phyloP scores from a whole-genome alignment of 2,888 invertebrate species.

The Drosophila aldrichi region DNA sequence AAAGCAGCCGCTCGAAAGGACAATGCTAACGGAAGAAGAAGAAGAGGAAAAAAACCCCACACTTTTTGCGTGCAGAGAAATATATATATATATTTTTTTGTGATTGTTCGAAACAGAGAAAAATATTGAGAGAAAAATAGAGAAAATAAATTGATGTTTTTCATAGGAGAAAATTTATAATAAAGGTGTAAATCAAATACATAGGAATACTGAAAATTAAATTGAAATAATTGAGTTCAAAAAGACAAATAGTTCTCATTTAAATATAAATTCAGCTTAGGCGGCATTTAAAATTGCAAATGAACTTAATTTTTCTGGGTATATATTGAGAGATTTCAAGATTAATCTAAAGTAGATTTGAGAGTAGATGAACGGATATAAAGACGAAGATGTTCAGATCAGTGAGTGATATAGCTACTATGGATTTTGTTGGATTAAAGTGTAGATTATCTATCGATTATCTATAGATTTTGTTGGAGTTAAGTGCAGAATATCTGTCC shows the following conservation, averaged over 20 bases:
- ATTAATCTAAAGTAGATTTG: neutral
- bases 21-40: conserved; percentile 1
- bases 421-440: too few relatives aligned
- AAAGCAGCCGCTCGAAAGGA: conserved; percentile 23
- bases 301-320: neutral
- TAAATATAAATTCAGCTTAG: neutral
- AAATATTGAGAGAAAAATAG: conserved; percentile 4
- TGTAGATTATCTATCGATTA: too few relatives aligned
- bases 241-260: neutral
- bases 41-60: too few relatives aligned
- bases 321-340: neutral
- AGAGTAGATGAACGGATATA: too few relatives aligned
- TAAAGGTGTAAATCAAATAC: neutral
- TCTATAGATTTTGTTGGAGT: too few relatives aligned
- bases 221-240: neutral
- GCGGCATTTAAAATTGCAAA: neutral
- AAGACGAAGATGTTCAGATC: too few relatives aligned
- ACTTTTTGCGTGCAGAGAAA: neutral
- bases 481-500: too few relatives aligned
- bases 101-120: neutral
- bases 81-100: neutral
- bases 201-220: neutral
- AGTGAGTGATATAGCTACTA: too few relatives aligned
- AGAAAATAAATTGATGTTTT: neutral
- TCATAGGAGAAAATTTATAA: neutral